Percentiles rank a stretch among this genome's conserved stretches.
Evolutionary conservation across 1,140 invertebrate species (phyloP).

Genomic region (Heterodera schachtii): DNA sequence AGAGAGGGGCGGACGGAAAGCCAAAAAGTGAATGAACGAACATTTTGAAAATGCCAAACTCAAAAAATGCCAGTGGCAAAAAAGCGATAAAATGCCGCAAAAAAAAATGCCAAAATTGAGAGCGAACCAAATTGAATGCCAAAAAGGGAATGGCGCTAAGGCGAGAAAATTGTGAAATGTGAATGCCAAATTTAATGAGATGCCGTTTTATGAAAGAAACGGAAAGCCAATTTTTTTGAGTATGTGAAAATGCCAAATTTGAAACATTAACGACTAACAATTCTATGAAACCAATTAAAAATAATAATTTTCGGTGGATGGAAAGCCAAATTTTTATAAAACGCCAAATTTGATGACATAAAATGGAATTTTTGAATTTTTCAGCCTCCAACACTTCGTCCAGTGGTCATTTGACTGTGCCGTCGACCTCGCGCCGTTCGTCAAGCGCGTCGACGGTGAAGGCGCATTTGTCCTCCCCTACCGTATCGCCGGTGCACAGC

Average conservation of each 20-base stretch:
- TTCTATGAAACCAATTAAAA: too few species aligned
- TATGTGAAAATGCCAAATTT: too few species aligned
- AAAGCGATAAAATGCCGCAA: not conserved
- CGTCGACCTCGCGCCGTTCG: constrained; percentile 14
- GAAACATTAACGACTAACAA: too few species aligned
- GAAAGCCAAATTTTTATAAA: too few species aligned
- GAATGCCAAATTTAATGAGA: too few species aligned
- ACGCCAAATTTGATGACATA: too few species aligned
- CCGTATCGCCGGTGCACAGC: not conserved
- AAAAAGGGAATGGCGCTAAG: too few species aligned
- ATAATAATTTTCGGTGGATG: too few species aligned
- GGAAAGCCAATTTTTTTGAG: too few species aligned
- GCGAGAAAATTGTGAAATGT: too few species aligned
- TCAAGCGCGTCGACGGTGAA: constrained; percentile 16
- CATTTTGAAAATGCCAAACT: not conserved
- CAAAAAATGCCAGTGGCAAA: not conserved
- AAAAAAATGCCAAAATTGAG: not conserved
- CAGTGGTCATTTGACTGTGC: constrained; percentile 17
- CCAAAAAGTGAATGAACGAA: not conserved
- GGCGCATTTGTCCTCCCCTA: not conserved
- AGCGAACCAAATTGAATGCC: not conserved
- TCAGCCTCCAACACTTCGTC: not conserved
- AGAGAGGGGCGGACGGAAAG: constrained; percentile 7
- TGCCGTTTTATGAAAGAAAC: too few species aligned
- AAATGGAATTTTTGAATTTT: too few species aligned